Evolutionary conservation across 2,113 vertebrate species (phyloP), one percentile per base, ranked within the genome.

Genomic region (Thamnophis sirtalis): DNA sequence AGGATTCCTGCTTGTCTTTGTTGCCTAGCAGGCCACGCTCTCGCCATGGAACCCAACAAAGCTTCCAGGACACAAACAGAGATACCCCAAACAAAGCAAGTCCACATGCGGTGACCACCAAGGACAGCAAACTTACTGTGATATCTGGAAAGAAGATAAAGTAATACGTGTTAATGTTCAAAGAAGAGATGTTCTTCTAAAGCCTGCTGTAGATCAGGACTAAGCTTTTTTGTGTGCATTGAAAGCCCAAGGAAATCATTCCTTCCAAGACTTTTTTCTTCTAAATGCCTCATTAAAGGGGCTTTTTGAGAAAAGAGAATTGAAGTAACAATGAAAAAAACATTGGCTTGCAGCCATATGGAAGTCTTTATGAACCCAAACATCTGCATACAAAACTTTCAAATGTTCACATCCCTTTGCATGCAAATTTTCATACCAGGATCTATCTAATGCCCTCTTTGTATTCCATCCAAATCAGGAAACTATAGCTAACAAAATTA

Each of bases 11-110:
- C 95, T 98, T 99, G 96, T 98, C 97, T 97, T 99, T 99, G 97
- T 86, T 97, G 68, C 98, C 98, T 0, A 98, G 98, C 86, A 98
- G 95, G 38, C 98, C 98, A 88, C 98, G 98, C 95, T 99, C 99
- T 95, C 99, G 98, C 99, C 99, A 99, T 63, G 99, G 99, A 96
- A 99, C 98, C 99, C 99, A 99, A 96, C 99, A 99, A 94, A 99
- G 98, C 95, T 99, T 99, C 99, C 99, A 99, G 93, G 99, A 99
- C 43, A 99, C 99, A 63, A 99, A 99, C 63, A 99, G 98, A 89
- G 99, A 99, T 48, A 99, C 99, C 0, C 99, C 99, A 68, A 99
- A 99, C 73, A 99, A 97, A 88, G 99, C 99, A 85, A 99, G 98
- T 91, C 99, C 99, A 93, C 99, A 99, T 96, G 99, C 99, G 1